phyloP scores from a whole-genome alignment of 2,797 vertebrate species.

The Gambusia yucatana region DNA sequence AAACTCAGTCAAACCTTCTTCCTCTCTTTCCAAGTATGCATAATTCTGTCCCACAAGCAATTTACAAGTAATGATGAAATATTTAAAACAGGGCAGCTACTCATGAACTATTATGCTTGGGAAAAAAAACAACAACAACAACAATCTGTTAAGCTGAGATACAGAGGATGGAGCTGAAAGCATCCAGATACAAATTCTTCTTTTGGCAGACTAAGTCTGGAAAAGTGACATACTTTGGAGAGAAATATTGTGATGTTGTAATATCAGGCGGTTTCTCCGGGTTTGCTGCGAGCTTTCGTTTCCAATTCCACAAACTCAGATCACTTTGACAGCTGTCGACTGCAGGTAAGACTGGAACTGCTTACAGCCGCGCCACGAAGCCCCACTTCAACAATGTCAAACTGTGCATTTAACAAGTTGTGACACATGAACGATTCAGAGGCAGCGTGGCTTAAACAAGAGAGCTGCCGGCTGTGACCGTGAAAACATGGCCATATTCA shows the following conservation, averaged over 20 bases:
- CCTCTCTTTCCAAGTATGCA: neutral
- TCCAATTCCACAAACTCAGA: neutral
- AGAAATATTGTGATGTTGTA: neutral
- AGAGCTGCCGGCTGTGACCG: neutral
- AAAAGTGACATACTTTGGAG: neutral
- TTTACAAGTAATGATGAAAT: neutral
- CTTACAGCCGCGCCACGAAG: neutral
- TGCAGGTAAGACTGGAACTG: neutral
- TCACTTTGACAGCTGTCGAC: neutral
- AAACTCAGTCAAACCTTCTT: neutral
- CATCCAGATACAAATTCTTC: neutral
- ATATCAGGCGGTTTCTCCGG: neutral
- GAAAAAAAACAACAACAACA: too few species aligned
- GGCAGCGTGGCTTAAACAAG: neutral
- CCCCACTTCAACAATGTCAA: neutral
- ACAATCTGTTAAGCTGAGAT: neutral
- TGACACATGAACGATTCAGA: neutral
- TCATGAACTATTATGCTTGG: neutral
- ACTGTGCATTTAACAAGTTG: neutral
- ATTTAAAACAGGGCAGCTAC: neutral
- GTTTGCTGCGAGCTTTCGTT: neutral
- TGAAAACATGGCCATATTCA: neutral
- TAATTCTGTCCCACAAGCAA: neutral
- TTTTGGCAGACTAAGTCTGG: neutral
- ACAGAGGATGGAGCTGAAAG: neutral